Base-by-base conservation (phyloP, 2,888 invertebrate genomes). In the Rotaria sp. region DNA sequence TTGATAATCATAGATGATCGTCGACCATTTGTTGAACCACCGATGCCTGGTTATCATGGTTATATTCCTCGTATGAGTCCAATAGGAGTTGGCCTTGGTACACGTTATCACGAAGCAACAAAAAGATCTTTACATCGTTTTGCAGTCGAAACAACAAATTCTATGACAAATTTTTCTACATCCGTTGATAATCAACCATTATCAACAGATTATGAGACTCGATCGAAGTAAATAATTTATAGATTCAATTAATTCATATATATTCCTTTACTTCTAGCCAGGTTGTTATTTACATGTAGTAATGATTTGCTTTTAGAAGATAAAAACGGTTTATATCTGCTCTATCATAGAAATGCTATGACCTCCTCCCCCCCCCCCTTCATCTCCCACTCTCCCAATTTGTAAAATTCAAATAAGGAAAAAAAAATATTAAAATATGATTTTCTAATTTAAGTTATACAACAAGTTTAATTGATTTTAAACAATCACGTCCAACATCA, bases 41-140 rank as follows among this genome's bases (percentile, higher is more conserved):
- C 91, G 3, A 90, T 91, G 21, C 91, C 91, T 26, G 91, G 91
- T 4, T 84, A 85, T 50, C 48, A 35, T 30, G 91, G 91, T 24
- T 91, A 89, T 87, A 89, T 91, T 38, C 91, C 91, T 5, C 88
- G 90, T 80, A 89, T 91, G 38, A 88, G 89, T 87, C 89, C 90
- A 30, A 91, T 91, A 26, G 91, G 91, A 86, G 88, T 89, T 2
- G 91, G 91, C 2, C 89, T 91, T 21, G 91, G 91, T 11, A 87
- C 88, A 67, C 86, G 87, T 26, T 91, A 90, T 88, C 89, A 91
- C 87, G 88, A 89, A 85, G 88, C 89, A 75, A 90, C 90, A 13
- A 89, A 89, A 86, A 89, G 89, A 74, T 90, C 91, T 18, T 89
- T 91, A 85, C 89, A 90, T 86, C 87, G 89, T 24, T 91, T 91